Evolutionary conservation across 2,888 invertebrate genomes (phyloP).

Genomic region (Megalurothrips usitatus): DNA sequence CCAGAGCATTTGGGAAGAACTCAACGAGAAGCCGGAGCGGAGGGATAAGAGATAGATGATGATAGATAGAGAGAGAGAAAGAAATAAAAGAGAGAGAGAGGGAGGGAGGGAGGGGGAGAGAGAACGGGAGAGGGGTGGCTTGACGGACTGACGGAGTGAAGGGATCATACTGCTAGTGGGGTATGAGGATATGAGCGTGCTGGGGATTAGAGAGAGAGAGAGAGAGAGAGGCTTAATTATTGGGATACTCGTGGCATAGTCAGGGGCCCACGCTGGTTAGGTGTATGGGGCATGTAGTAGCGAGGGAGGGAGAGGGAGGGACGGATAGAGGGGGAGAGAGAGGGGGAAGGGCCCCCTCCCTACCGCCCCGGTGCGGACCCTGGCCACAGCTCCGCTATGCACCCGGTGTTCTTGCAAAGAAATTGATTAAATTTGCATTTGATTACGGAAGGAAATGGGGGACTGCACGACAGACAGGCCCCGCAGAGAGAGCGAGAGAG

Average conservation of each 20-base stretch:
- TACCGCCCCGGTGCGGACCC: too few species aligned
- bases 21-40: neutral
- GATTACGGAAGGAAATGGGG: conserved; percentile 7
- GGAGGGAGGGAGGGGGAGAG: neutral
- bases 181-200: too few species aligned
- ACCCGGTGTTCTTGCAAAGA: conserved; percentile 24
- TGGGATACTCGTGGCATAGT: neutral
- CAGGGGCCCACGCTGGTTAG: too few species aligned
- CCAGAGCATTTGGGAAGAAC: too few species aligned
- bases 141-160: neutral
- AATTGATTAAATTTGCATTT: conserved; percentile 27
- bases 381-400: neutral
- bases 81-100: neutral
- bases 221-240: neutral
- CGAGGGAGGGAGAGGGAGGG: neutral
- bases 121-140: neutral
- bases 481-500: neutral
- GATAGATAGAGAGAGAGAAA: neutral
- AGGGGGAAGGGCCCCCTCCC: too few species aligned
- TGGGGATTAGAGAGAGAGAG: neutral
- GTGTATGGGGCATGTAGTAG: neutral
- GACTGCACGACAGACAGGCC: neutral
- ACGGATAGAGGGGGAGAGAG: too few species aligned
- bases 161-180: too few species aligned
- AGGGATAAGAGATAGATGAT: neutral